Base-by-base conservation (phyloP, 2,888 invertebrate genomes). In the Drosophila tanythrix region DNA sequence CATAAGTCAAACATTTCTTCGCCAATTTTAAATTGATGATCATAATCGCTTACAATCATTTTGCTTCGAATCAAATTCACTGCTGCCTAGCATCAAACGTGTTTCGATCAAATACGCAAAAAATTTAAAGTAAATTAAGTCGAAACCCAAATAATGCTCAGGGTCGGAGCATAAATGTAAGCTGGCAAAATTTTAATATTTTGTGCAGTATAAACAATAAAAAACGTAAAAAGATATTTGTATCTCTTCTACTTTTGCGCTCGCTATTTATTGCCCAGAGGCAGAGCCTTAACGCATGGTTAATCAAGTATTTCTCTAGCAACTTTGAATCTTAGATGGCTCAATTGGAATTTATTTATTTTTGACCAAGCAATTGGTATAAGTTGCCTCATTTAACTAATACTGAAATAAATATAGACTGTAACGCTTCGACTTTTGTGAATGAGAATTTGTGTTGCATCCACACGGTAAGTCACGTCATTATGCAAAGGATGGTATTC, bases 271-370 rank as follows among this genome's bases (percentile, higher is more conserved):
- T 35, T 18, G 46, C 31, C 31, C 46, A 25, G n/a, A 13, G 18
- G 52, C 66, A 70, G 40, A 43, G 67, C 61, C 57, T 38, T 7
- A 59, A 58, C 68, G 72, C 89, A 87, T 77, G 82, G 86, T 90
- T 86, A 89, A 75, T 82, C 64, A 55, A 78, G 80, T 59, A 67
- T 56, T 75, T 10, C 43, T 83, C 60, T 87, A 27, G 83, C 87
- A 90, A 81, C 79, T 36, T 55, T 88, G 67, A 90, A 88, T 89
- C 90, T 89, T 88, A 89, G 65, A 81, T 73, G 69, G 65, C 38
- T 66, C 66, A 84, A 63, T 76, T 52, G 10, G 31, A 40, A 27
- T 51, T 64, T 55, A 38, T 5, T 29, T 29, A n/a, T n/a, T 18
- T 55, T 74, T 70, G 75, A 76, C 73, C 74, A 77, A 85, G 74